Base-by-base conservation (phyloP, 1,140 invertebrate species). In the Pogonomyrmex barbatus region DNA sequence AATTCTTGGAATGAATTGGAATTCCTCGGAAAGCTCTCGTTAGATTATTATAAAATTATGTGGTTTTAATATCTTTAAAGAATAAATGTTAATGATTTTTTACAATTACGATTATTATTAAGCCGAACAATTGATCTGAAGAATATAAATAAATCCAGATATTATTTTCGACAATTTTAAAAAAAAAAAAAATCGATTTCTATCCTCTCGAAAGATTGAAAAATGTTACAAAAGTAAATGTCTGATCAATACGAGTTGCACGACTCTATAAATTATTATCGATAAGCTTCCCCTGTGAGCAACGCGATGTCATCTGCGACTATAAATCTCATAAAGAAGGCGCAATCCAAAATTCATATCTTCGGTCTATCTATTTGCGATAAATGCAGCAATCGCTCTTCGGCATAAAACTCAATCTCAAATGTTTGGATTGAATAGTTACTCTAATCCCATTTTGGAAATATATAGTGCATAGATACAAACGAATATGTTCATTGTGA, bases 241-340 rank as follows among this genome's bases (percentile, higher is more conserved):
- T 58, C 52, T 47, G 79, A 73, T 58, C 79, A 39, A 71, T 73
- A 82, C 67, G 73, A 73, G 67, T 82, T 82, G 79, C 67, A 82
- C 52, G 36, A 81, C 42, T 73, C 17, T 6, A 82, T 73, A 42
- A 60, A 71, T 82, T 82, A 82, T 71, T 71, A 60, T 82, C 17
- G 67, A 73, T 47, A 73, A 82, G 30, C 52, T 82, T 24, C 24
- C 67, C 17, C 39, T 42, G 65, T 39, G 52, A 54, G 52, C 12
- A 14, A 30, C 12, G 33, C 24, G 45, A 79, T 33, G 67, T 82
- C 79, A 60, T 58, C 42, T 45, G 30, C 30, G 52, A 58, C 42
- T 82, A 82, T 82, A 82, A 82, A 82, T 82, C 79, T 82, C 24
- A 12, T 45, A 36, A 42, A 73, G 67, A 47, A 73, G 42, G 30